Base-by-base conservation (phyloP, 2,888 invertebrate species). In the Gastrophysa polygoni region DNA sequence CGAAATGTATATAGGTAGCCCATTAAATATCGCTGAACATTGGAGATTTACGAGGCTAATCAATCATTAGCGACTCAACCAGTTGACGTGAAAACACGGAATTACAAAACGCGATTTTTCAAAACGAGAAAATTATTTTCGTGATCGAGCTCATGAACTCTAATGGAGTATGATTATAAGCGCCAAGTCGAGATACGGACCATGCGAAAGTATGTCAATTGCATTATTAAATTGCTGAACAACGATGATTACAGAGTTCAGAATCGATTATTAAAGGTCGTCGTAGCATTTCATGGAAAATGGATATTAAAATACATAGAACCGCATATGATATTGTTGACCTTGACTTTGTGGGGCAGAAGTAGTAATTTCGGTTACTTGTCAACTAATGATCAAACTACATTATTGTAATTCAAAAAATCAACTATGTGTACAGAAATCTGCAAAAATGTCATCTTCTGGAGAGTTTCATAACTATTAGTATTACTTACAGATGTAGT, bases 81-180 rank as follows among this genome's bases (percentile, higher is more conserved):
- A 68, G 73, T 68, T 70, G 74, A 75, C 73, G 74, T 75, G 75
- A 71, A 73, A 75, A 75, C 74, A 74, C 68, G 71, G 64, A 70
- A 72, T 68, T 71, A 67, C 60, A 63, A 63, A 69, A 68, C 70
- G 69, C 67, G 61, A 67, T 59, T 63, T 66, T 64, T 44, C 65
- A 55, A 63, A 65, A 67, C 59, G 32, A 59, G 67, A 61, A 69
- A 70, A 70, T 66, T 68, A 66, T 70, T 69, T 69, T 66, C 69
- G 63, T 69, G 69, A 46, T 57, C 34, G 46, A 16, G 48, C 46
- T 56, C 44, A 11, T 54, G 49, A 54, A 54, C 51, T 48, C 55
- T 60, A 63, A 62, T 63, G 58, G 54, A 29, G 48, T 8, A 48
- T 54, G 54, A 59, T 59, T 55, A 43, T 59, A 49, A 10, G 59